These are phyloP conservation scores for Protosalanx chinensis DNA, from an alignment of 2,797 vertebrate genomes.

Conservation along the genomic window DNA sequence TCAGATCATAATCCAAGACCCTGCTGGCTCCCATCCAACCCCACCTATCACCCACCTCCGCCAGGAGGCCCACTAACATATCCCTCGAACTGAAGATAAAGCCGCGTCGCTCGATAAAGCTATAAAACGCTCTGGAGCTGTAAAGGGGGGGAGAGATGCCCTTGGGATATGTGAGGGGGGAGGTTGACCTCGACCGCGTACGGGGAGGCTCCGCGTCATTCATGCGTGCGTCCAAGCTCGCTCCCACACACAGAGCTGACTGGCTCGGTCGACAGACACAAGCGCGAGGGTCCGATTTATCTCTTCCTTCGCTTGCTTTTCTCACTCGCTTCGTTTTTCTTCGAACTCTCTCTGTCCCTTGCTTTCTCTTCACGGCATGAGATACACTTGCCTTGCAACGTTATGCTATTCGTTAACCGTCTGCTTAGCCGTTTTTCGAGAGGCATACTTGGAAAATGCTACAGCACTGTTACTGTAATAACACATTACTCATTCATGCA, in stretches of 20 bases:
- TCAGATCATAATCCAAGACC: constrained; percentile 51
- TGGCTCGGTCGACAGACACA: neutral
- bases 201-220: constrained; percentile 26
- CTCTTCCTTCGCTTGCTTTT: too few species aligned
- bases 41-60: constrained; percentile 43
- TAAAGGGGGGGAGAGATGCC: constrained; percentile 8
- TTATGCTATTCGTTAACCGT: neutral
- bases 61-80: constrained; percentile 19
- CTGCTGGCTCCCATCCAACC: constrained; percentile 36
- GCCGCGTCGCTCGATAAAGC: constrained; percentile 33
- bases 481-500: constrained; percentile 42
- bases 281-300: too few species aligned
- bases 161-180: neutral
- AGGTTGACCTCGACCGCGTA: constrained; percentile 45
- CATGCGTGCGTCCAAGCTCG: neutral
- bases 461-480: constrained; percentile 13
- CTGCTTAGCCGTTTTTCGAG: neutral
- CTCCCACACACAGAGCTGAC: constrained; percentile 1
- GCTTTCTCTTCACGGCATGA: neutral
- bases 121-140: constrained; percentile 39
- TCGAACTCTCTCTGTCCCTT: neutral
- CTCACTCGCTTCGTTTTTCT: too few species aligned
- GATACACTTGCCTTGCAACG: neutral
- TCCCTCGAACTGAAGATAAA: constrained; percentile 40
- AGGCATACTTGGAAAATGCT: constrained; percentile 32